These are phyloP conservation scores for Polyommatus icarus DNA, from an alignment of 2,888 invertebrate species.

Conservation along the genomic window DNA sequence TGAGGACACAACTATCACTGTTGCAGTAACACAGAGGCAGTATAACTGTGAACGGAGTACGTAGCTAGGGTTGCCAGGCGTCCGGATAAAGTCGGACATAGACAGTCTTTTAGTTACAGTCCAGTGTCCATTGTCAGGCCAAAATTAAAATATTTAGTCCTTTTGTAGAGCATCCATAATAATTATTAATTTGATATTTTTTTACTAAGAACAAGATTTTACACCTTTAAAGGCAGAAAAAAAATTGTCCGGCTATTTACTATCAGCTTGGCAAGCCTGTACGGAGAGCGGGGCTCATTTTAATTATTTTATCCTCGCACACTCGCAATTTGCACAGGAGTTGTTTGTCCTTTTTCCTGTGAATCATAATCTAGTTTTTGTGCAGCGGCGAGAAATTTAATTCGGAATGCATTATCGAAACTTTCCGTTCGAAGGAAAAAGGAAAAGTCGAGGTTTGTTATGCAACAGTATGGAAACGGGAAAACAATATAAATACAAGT, in stretches of 20 bases:
- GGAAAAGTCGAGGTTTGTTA: background rate
- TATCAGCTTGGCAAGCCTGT: background rate
- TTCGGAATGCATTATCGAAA: background rate
- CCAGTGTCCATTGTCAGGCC: no score
- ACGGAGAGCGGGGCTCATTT: background rate
- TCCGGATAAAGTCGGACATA: background rate
- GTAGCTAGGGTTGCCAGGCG: background rate
- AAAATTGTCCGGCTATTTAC: background rate
- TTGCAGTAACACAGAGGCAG: background rate
- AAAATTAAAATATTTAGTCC: no score
- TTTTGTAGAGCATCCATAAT: no score
- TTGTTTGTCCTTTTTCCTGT: slow-evolving; percentile 13
- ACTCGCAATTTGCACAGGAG: slow-evolving; percentile 14
- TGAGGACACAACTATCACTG: background rate
- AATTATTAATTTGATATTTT: no score
- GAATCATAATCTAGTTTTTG: slow-evolving; percentile 29
- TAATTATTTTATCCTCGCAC: slow-evolving; percentile 27
- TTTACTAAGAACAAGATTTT: no score
- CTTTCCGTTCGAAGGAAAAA: background rate
- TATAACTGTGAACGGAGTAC: background rate
- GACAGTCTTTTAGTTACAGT: background rate
- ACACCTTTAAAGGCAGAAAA: no score
- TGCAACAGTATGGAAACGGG: background rate
- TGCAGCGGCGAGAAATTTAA: background rate
- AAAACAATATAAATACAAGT: background rate